Conservation (phyloP, 2,797 vertebrate genomes). For the Ctenosaura bakeri region DNA sequence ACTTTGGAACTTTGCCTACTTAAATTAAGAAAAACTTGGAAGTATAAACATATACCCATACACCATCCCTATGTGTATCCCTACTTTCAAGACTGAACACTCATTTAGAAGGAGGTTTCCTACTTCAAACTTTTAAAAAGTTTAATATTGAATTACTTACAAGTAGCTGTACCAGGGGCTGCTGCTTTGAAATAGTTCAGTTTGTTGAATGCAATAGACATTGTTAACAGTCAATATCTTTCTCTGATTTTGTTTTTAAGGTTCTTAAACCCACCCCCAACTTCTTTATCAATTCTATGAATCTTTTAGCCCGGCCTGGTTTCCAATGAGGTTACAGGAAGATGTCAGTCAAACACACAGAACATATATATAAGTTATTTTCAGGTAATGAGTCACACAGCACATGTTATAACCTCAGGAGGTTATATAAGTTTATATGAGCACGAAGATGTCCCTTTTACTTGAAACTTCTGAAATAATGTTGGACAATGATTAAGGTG, state of each 20-base stretch:
- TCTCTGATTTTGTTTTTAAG: background rate
- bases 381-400: background rate
- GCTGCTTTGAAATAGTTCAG: background rate
- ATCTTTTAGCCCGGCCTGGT: too few relatives aligned
- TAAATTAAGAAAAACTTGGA: background rate
- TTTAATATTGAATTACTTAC: background rate
- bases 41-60: too few relatives aligned
- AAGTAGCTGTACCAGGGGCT: background rate
- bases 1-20: background rate
- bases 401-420: background rate
- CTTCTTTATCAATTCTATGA: too few relatives aligned
- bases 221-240: slow-evolving; percentile 40
- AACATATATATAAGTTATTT: too few relatives aligned
- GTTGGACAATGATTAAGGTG: background rate
- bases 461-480: background rate
- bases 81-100: background rate
- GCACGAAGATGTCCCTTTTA: background rate
- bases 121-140: background rate
- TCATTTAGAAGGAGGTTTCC: background rate
- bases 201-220: slow-evolving; percentile 53
- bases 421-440: background rate
- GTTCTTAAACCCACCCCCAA: background rate
- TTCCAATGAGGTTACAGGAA: too few relatives aligned
- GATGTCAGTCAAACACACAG: too few relatives aligned
- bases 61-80: background rate